Conservation (phyloP, 2,113 vertebrate genomes). For the Oreochromis aureus region DNA sequence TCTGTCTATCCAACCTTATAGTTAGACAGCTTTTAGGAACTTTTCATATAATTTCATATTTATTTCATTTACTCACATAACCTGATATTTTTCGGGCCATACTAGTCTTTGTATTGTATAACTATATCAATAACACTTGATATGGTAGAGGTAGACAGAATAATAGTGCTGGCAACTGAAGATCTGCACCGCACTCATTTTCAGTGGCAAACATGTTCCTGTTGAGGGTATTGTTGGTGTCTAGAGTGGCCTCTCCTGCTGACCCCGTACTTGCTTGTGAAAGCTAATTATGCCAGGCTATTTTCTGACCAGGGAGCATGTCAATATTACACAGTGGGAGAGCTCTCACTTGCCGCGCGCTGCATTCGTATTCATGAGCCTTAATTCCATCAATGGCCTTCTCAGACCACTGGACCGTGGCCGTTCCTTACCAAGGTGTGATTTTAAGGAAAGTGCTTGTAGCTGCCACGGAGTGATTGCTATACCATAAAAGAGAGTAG, state of each 20-base stretch:
- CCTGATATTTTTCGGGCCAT: not conserved
- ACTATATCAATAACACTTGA: not conserved
- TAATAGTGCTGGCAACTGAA: not conserved
- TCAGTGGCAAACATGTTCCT: not conserved
- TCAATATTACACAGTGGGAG: conserved; percentile 62
- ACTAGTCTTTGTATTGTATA: not conserved
- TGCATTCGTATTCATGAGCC: conserved; percentile 64
- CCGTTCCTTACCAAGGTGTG: not conserved
- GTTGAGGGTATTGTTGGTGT: conserved; percentile 11
- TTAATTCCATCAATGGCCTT: conserved; percentile 62
- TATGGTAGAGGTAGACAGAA: not conserved
- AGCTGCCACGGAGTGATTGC: not conserved
- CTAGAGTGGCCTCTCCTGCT: conserved; percentile 35
- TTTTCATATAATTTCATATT: not conserved
- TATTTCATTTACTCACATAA: not conserved
- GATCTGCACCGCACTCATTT: not conserved
- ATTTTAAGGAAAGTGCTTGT: conserved; percentile 6
- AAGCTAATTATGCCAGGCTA: conserved; percentile 60
- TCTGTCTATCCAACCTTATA: not conserved
- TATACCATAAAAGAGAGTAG: not conserved
- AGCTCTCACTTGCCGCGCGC: conserved; percentile 25
- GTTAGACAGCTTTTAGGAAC: not conserved
- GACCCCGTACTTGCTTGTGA: conserved; percentile 25
- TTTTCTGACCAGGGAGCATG: conserved; percentile 57
- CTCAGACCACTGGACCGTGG: conserved; percentile 34